phyloP scores from a whole-genome alignment of 2,888 invertebrate genomes.

The Cryptophagus acutangulus region DNA sequence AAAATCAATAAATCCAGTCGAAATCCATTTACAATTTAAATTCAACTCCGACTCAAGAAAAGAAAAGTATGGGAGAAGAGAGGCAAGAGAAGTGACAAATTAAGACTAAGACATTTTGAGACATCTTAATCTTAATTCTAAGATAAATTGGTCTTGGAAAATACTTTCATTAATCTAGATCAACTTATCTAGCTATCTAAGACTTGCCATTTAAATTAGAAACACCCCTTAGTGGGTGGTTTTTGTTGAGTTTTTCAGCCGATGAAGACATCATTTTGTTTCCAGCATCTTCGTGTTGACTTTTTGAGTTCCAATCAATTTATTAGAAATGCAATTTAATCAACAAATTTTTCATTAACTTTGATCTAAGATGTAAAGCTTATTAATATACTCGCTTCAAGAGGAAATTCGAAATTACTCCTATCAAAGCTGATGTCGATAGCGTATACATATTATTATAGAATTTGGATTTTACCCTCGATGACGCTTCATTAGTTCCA shows the following conservation, averaged over 20 bases:
- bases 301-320: no score
- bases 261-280: no score
- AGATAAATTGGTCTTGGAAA: constrained; percentile 49
- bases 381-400: no score
- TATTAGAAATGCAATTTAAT: no score
- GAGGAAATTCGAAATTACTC: no score
- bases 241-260: constrained; percentile 5
- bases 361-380: no score
- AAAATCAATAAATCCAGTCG: constrained; percentile 40
- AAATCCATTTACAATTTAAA: constrained; percentile 43
- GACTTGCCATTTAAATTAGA: constrained; percentile 36
- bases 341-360: no score
- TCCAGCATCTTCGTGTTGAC: no score
- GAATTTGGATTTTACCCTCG: no score
- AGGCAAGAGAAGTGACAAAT: constrained; percentile 40
- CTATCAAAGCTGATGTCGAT: no score
- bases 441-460: no score
- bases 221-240: neutral
- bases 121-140: constrained; percentile 49
- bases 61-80: constrained; percentile 17
- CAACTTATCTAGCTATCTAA: constrained; percentile 43
- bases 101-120: constrained; percentile 47
- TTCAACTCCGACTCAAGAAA: constrained; percentile 20
- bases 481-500: constrained; percentile 2
- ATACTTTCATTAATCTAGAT: constrained; percentile 51